A percentile compares a stretch with the other conserved stretches of the same genome.
Evolutionary conservation across 2,797 vertebrate genomes (phyloP).

Genomic region (Limosa lapponica): DNA sequence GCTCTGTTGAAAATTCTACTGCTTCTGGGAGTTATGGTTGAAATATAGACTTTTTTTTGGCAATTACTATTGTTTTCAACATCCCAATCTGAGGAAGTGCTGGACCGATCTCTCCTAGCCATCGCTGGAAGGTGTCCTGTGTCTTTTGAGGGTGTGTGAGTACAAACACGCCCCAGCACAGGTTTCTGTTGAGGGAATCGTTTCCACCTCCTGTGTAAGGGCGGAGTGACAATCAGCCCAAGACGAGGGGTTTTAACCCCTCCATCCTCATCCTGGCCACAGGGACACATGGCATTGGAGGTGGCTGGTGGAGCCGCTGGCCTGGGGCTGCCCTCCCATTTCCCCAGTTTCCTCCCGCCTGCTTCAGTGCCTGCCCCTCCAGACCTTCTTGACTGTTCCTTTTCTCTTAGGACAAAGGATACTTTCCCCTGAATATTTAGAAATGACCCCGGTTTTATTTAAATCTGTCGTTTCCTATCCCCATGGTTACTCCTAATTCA

Average conservation of each 20-base stretch:
- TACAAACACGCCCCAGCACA: accelerated
- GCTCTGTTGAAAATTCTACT: neutral
- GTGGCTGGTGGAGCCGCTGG: neutral
- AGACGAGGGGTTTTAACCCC: neutral
- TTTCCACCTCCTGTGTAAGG: neutral
- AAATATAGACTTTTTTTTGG: neutral
- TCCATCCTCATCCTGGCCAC: accelerated
- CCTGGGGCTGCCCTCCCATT: neutral
- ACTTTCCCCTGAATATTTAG: neutral
- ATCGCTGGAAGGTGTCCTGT: neutral
- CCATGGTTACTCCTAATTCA: slow-evolving; percentile 1
- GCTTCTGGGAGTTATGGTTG: neutral
- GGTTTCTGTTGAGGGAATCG: neutral
- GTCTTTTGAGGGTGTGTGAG: neutral
- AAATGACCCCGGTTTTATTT: neutral
- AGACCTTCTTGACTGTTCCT: neutral
- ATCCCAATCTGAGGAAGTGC: neutral
- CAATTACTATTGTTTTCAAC: neutral
- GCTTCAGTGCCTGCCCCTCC: neutral
- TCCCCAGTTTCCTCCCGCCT: neutral
- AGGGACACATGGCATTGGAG: accelerated
- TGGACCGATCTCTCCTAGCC: neutral
- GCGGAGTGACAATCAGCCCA: neutral
- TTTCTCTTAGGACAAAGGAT: neutral
- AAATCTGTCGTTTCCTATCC: slow-evolving; percentile 4